Evolutionary conservation across 1,140 invertebrate genomes (phyloP), one percentile per base, ranked within the genome.

Genomic region (Olivierus martensii): DNA sequence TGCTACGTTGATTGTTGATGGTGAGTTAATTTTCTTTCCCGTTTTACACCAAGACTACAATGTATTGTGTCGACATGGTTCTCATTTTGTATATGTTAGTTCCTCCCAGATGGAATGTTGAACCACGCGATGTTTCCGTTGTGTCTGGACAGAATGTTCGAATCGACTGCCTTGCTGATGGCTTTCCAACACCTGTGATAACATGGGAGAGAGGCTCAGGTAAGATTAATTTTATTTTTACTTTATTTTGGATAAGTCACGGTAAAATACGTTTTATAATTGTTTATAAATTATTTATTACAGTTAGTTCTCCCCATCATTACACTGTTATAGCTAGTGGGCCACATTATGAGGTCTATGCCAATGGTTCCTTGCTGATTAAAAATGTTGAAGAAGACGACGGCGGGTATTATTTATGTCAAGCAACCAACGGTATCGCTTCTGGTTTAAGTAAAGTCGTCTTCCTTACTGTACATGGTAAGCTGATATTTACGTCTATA

Each of bases 391-490:
- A 53, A 46, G 65, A 66, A 52, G 53, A 51, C 12, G 72, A 74
- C 59, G 62, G 65, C 53, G 71, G 71, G 4, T 63, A 67, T 55
- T 74, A 73, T 59, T 58, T 73, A 28, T 74, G 72, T 61, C 67
- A 79, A 61, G 77, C 78, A 14, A 75, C 71, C 66, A 82, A 82
- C 66, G 74, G 74, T 3, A 75, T 81, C 50, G 77, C 77, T 2
- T 71, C 75, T 11, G 77, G 74, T 46, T 72, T 81, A 60, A 79
- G 77, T 66, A 77, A 79, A 68, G 73, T 79, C 53, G 74, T 81
- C 59, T 71, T 71, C 52, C 71, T 82, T 54, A 77, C 73, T 57
- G 79, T 82, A 45, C 76, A 79, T 59, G 76, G 79, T 81, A 71
- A 74, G 70, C n/a, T 21, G 11, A 22, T 17, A 43, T 22, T 43